phyloP scores from a whole-genome alignment of 2,888 invertebrate species.

The Creontiades dilutus region DNA sequence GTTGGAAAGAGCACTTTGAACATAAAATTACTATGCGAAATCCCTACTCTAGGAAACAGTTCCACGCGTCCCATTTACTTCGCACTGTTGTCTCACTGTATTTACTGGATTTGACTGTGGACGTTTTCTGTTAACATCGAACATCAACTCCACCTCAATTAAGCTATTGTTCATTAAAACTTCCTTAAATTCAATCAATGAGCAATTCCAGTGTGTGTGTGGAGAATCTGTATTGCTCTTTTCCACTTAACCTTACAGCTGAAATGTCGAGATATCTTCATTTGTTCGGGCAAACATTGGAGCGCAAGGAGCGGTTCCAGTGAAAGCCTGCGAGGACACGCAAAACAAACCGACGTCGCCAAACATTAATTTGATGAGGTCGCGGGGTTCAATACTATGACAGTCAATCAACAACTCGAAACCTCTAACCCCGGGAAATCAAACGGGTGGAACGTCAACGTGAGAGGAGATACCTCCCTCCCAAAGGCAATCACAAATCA shows the following conservation, averaged over 20 bases:
- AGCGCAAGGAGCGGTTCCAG: not conserved
- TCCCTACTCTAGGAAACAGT: too few species aligned
- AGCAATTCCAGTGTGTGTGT: not conserved
- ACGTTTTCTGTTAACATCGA: too few species aligned
- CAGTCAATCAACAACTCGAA: not conserved
- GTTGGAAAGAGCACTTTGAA: too few species aligned
- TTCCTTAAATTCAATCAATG: too few species aligned
- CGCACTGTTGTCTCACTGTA: too few species aligned
- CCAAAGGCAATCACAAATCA: not conserved
- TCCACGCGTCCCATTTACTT: too few species aligned
- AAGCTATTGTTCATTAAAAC: too few species aligned
- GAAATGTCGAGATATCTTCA: conserved; percentile 15
- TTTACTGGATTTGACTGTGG: too few species aligned
- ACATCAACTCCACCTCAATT: too few species aligned
- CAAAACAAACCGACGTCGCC: conserved; percentile 26
- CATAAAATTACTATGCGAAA: too few species aligned
- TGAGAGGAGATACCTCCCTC: not conserved
- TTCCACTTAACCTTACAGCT: not conserved
- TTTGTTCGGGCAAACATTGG: not conserved
- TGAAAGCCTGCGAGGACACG: not conserved
- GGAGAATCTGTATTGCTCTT: conserved; percentile 6
- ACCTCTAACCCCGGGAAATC: not conserved
- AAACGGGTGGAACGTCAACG: not conserved
- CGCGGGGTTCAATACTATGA: not conserved
- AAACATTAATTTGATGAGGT: conserved; percentile 51